Percentiles rank a stretch among this genome's conserved stretches.
Conservation (phyloP, 1,140 invertebrate species). For the Cotesia typhae region DNA sequence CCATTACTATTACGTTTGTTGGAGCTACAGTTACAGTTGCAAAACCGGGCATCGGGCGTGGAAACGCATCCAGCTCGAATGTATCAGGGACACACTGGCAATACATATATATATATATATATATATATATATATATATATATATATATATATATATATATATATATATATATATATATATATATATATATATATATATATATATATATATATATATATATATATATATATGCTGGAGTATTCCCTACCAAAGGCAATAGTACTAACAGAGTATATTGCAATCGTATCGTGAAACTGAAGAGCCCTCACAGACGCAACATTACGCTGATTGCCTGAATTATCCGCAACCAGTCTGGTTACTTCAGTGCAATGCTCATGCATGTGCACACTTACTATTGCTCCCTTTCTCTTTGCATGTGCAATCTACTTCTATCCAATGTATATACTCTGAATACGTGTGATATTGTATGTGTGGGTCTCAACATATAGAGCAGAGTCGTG, state of each 20-base stretch:
- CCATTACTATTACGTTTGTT: slow-evolving; percentile 20
- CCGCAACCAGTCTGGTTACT: slow-evolving; percentile 55
- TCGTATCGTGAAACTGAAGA: slow-evolving; percentile 52
- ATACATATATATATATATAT: too few relatives aligned
- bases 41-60: slow-evolving; percentile 20
- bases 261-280: slow-evolving; percentile 6
- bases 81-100: too few relatives aligned
- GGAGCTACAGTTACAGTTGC: slow-evolving; percentile 13
- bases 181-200: too few relatives aligned
- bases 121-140: slow-evolving; percentile 32
- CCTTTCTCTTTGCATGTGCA: not conserved
- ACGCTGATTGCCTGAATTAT: slow-evolving; percentile 67
- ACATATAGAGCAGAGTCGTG: not conserved
- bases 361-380: slow-evolving; percentile 32
- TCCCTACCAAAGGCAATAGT: too few relatives aligned
- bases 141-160: slow-evolving; percentile 33
- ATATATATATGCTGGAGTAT: not conserved
- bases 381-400: slow-evolving; percentile 33
- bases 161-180: slow-evolving; percentile 30
- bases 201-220: slow-evolving; percentile 31
- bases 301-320: slow-evolving; percentile 64
- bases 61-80: slow-evolving; percentile 32
- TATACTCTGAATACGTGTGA: slow-evolving; percentile 1
- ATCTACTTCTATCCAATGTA: slow-evolving; percentile 11
- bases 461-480: not conserved